Evolutionary conservation across 1,140 invertebrate species (phyloP).

Genomic region (Nymphalis io): DNA sequence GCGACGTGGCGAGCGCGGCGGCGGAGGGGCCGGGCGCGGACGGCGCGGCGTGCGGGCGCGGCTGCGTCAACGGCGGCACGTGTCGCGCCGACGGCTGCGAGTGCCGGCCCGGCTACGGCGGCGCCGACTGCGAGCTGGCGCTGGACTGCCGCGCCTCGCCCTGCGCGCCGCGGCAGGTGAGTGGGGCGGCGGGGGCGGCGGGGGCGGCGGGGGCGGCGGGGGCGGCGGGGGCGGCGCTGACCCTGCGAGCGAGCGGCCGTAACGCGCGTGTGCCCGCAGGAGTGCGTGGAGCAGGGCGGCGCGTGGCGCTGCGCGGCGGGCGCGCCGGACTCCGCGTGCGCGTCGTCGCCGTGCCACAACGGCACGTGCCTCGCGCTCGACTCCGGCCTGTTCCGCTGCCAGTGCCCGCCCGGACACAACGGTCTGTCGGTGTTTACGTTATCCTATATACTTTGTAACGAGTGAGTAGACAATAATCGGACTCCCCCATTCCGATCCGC

Average conservation of each 20-base stretch:
- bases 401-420: constrained; percentile 88
- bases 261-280: constrained; percentile 40
- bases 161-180: constrained; percentile 74
- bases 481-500: too few species aligned
- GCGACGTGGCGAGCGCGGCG: constrained; percentile 75
- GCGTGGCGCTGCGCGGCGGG: constrained; percentile 55
- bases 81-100: constrained; percentile 88
- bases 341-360: constrained; percentile 84
- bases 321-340: constrained; percentile 73
- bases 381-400: constrained; percentile 85
- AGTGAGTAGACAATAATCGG: too few species aligned
- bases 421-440: constrained; percentile 72
- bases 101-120: constrained; percentile 86
- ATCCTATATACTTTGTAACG: neutral
- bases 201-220: too few species aligned
- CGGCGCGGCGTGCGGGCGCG: constrained; percentile 68
- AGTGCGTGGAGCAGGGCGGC: constrained; percentile 57
- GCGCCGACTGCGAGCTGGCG: constrained; percentile 88
- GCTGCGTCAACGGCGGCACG: constrained; percentile 88
- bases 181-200: neutral
- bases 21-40: constrained; percentile 69
- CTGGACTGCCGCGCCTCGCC: constrained; percentile 82
- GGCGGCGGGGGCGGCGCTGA: too few species aligned
- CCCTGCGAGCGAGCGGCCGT: too few species aligned
- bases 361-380: constrained; percentile 82